phyloP scores from a whole-genome alignment of 2,797 vertebrate genomes.

The Cetoscarus ocellatus region DNA sequence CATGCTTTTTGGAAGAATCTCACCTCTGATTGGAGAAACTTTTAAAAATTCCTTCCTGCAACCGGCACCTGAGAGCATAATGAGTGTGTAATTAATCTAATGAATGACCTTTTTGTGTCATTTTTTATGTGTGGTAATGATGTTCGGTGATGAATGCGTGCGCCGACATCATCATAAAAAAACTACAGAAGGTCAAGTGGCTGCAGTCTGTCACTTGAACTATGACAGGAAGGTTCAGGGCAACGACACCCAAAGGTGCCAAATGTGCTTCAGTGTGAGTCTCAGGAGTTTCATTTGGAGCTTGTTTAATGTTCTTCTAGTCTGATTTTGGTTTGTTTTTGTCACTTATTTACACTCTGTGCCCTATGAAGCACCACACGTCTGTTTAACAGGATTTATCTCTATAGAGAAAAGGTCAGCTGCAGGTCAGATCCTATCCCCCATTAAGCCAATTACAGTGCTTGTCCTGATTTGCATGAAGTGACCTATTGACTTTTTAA shows the following conservation, averaged over 20 bases:
- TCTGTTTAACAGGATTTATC: background rate
- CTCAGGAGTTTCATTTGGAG: slow-evolving; percentile 14
- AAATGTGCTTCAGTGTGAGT: slow-evolving; percentile 23
- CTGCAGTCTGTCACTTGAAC: slow-evolving; percentile 35
- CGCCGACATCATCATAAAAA: slow-evolving; percentile 4
- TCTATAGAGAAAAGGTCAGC: slow-evolving; percentile 7
- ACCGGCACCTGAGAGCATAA: background rate
- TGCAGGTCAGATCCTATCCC: slow-evolving; percentile 3
- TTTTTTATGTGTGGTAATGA: slow-evolving; percentile 24
- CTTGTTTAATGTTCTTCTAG: slow-evolving; percentile 18
- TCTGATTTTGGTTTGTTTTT: slow-evolving; percentile 24
- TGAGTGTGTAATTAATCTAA: background rate
- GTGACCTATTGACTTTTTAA: slow-evolving; percentile 31
- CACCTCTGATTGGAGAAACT: background rate
- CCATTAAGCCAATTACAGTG: slow-evolving; percentile 12
- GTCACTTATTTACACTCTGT: background rate
- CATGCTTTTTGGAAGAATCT: too few species aligned
- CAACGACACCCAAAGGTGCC: slow-evolving; percentile 11
- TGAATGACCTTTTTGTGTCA: background rate
- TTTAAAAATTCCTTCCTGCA: background rate
- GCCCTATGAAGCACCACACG: background rate
- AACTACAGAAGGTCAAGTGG: slow-evolving; percentile 32
- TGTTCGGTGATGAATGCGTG: slow-evolving; percentile 15
- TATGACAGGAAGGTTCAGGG: slow-evolving; percentile 52
- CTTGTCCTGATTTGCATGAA: slow-evolving; percentile 10